Evolutionary conservation across 1,140 invertebrate genomes (phyloP), one percentile per base, ranked within the genome.

Genomic region (Sitobion miscanthi): DNA sequence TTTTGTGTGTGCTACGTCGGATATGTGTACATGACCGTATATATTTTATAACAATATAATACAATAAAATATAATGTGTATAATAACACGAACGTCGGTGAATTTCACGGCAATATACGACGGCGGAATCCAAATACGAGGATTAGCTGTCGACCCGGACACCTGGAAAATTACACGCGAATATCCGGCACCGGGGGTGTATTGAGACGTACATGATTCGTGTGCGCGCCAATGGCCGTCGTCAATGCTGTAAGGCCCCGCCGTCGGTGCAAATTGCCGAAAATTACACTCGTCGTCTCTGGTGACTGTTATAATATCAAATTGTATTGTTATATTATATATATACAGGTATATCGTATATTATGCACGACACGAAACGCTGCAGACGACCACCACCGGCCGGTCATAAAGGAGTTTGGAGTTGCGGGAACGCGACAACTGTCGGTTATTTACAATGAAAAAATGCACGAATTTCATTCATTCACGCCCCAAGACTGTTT

Each of bases 41-140:
- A 77, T 77, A 35, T 35, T 35, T 77, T 45, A 90, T 90, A 30
- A 62, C 42, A 90, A 30, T 38, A 62, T 42, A 57, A 88, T 57
- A 90, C 25, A 57, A 89, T 57, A 90, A 25, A n/a, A 57, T 88
- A 88, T 35, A 35, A 86, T 14, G 62, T 77, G n/a, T 69, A 69
- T 86, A 54, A 54, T 54, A 87, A 87, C 87, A 47, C 8, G n/a
- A 23, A 25, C 14, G 45, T 47, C 30, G 69, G 91, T 38, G 69
- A 92, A 92, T 92, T 92, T 92, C 77, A 92, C 91, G 77, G 91
- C n/a, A 92, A 92, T 89, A 90, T 86, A 93, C 91, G 91, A 52
- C 45, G 82, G 49, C 38, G 82, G 91, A 93, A 93, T 93, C 82
- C 91, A 45, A 93, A 93, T 82, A 92, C 69, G 91, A 77, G 91